Evolutionary conservation across 2,888 invertebrate species (phyloP).

Genomic region (Drosophila fungiperda): DNA sequence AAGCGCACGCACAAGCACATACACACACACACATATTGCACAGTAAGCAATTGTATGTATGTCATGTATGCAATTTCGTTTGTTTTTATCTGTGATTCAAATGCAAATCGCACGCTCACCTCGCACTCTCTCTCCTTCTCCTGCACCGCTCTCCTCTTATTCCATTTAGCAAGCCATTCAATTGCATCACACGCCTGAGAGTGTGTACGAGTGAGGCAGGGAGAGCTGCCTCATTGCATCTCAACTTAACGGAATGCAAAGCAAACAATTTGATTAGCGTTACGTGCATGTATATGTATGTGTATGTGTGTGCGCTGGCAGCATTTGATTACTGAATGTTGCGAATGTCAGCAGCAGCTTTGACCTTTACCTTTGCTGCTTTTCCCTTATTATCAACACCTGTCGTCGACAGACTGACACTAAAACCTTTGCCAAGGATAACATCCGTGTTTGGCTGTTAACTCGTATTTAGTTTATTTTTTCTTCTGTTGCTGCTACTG

Average conservation of each 20-base stretch:
- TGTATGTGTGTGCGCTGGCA: slow-evolving; percentile 10
- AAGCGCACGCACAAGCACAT: background rate
- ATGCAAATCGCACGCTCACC: slow-evolving; percentile 15
- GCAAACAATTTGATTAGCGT: slow-evolving; percentile 45
- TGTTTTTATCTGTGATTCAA: background rate
- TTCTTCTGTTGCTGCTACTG: slow-evolving; percentile 19
- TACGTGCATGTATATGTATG: background rate
- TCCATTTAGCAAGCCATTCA: slow-evolving; percentile 8
- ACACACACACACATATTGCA: background rate
- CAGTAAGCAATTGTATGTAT: background rate
- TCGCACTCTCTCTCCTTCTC: background rate
- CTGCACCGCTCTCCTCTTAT: background rate
- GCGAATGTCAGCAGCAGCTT: slow-evolving; percentile 50
- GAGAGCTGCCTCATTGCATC: slow-evolving; percentile 20
- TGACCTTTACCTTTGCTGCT: slow-evolving; percentile 52
- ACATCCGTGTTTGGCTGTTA: slow-evolving; percentile 42
- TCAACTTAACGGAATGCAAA: slow-evolving; percentile 36
- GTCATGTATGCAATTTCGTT: background rate
- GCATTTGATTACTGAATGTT: slow-evolving; percentile 61
- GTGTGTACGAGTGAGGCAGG: background rate
- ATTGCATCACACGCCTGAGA: slow-evolving; percentile 9
- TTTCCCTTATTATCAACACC: slow-evolving; percentile 67
- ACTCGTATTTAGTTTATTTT: slow-evolving; percentile 9
- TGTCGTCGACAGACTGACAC: slow-evolving; percentile 73
- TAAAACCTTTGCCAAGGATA: slow-evolving; percentile 72